Base-by-base conservation (phyloP, 2,797 vertebrate species). In the Choloepus didactylus region DNA sequence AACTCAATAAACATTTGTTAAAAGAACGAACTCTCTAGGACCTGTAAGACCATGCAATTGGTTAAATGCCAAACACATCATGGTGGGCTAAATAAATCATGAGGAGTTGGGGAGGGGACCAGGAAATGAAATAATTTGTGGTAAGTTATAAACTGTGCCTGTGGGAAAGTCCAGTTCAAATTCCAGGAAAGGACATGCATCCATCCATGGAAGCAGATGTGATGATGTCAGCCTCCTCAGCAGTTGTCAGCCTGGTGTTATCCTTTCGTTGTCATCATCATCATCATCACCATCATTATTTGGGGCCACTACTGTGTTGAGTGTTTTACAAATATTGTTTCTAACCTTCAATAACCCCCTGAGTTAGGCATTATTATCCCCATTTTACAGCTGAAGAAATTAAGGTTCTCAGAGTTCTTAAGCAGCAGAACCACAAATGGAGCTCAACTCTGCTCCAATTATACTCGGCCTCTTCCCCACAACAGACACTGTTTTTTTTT, bases 1-100 rank as follows among this genome's bases (percentile, higher is more conserved):
- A 16, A 46, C n/a, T 93, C 77, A 56, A 59, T 79, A 90, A 95
- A 80, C 81, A 90, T 69, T 62, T 72, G 11, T 76, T 80, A 44
- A 62, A 29, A 19, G 54, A 94, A 56, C 31, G 3, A 44, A 67
- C 8, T n/a, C 85, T 75, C 29, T 38, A 38, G 2, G 5, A 56
- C 11, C 23, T 73, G 69, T 83, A 86, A 75, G 35, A 66, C 1
- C 9, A 23, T 4, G 31, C n/a, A 77, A 62, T 23, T 89, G 49
- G 51, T 92, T 59, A 38, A 59, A 41, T 60, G 87, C 29, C 66
- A 85, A 92, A 81, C 84, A 41, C 41, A 66, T 29, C 69, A 67
- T 12, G 10, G 44, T 46, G 15, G 35, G 9, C 62, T 85, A 59
- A 94, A 25, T 51, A 41, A 90, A 70, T 70, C 31, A 49, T 46